A percentile compares a stretch with the other conserved stretches of the same genome.
These are phyloP conservation scores for Pocillopora grandis DNA, from an alignment of 92 coral and sea anemone species.

Conservation along the genomic window DNA sequence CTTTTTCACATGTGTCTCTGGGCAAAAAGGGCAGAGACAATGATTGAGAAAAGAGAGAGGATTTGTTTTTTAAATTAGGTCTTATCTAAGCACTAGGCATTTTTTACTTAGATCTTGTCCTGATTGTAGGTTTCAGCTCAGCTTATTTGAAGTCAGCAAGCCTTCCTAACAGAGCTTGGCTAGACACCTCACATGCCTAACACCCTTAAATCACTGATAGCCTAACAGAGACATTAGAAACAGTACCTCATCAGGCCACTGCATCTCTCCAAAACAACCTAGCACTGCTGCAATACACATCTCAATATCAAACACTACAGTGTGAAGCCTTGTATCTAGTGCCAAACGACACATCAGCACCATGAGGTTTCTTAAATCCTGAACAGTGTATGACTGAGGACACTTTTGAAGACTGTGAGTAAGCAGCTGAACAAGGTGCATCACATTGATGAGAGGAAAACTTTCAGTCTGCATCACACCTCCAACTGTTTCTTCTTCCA, in stretches of 20 bases:
- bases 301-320: conserved; percentile 75
- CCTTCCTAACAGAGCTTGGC: no score
- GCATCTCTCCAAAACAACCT: conserved; percentile 67
- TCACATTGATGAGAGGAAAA: conserved; percentile 69
- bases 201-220: background rate
- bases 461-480: conserved; percentile 16
- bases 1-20: no score
- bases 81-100: no score
- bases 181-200: no score
- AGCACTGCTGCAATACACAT: conserved; percentile 78
- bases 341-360: conserved; percentile 74
- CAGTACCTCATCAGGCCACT: conserved; percentile 86
- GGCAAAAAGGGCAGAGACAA: no score
- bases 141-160: no score
- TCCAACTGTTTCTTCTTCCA: conserved; percentile 20
- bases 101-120: no score
- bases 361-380: conserved; percentile 52
- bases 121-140: no score
- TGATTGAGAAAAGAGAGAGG: no score
- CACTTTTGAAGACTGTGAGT: conserved; percentile 75
- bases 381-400: conserved; percentile 56
- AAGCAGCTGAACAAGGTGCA: conserved; percentile 77
- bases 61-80: no score
- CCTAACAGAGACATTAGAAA: background rate
- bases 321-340: conserved; percentile 79